Evolutionary conservation across 2,113 vertebrate species (phyloP).

Genomic region (Lanius collurio): DNA sequence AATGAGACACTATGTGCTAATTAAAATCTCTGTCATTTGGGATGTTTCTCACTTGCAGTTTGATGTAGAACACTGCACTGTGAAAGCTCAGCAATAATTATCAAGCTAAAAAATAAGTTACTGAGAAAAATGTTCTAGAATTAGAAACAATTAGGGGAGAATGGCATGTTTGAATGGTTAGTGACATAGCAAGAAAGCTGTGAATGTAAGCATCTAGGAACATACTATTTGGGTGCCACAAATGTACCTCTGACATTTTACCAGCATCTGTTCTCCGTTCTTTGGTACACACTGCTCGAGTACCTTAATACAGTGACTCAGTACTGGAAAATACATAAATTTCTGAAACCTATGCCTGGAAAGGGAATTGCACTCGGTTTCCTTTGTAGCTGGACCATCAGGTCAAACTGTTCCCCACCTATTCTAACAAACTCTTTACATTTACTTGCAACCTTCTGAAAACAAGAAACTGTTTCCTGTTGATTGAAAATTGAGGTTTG

Average conservation of each 20-base stretch:
- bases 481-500: neutral
- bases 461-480: neutral
- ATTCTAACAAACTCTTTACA: neutral
- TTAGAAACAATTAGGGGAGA: neutral
- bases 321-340: neutral
- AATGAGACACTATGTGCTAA: conserved; percentile 18
- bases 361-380: neutral
- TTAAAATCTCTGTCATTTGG: conserved; percentile 20
- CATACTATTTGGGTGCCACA: neutral
- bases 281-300: accelerated
- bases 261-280: neutral
- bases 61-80: neutral
- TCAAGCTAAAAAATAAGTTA: neutral
- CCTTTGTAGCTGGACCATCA: neutral
- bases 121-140: conserved; percentile 2
- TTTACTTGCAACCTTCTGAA: neutral
- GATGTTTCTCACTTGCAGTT: conserved; percentile 3
- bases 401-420: neutral
- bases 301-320: neutral
- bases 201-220: neutral
- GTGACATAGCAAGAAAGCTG: neutral
- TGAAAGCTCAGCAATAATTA: neutral
- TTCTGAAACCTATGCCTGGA: neutral
- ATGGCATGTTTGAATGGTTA: neutral
- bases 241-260: neutral